phyloP scores from a whole-genome alignment of 2,888 invertebrate species.

The Parnassius orleans region DNA sequence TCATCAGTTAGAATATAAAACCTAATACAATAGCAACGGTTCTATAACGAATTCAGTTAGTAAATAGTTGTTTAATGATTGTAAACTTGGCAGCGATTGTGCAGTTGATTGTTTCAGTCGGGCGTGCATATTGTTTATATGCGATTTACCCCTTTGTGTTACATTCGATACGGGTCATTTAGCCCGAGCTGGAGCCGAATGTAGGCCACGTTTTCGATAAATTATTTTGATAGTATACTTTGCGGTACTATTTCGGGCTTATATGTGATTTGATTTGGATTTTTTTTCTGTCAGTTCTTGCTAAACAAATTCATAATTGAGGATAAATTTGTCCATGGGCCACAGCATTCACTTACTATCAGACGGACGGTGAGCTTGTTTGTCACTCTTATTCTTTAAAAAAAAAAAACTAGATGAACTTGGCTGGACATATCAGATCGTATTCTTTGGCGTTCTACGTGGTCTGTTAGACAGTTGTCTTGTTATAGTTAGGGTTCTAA shows the following conservation, averaged over 20 bases:
- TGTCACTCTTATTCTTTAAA: no score
- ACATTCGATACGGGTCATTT: constrained; percentile 27
- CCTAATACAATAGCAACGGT: neutral
- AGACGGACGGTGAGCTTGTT: no score
- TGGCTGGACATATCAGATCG: no score
- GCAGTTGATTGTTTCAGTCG: constrained; percentile 21
- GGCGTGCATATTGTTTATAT: constrained; percentile 24
- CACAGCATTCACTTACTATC: no score
- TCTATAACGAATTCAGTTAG: constrained; percentile 23
- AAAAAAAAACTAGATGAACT: no score
- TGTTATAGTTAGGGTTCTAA: no score
- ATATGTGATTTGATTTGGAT: neutral
- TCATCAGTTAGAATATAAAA: neutral
- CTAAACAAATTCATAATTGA: no score
- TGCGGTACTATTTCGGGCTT: constrained; percentile 9
- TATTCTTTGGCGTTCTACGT: no score
- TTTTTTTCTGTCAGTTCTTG: neutral
- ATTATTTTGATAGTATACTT: constrained; percentile 22
- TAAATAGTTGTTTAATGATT: constrained; percentile 27
- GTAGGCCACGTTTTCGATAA: constrained; percentile 19
- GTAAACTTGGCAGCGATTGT: constrained; percentile 25
- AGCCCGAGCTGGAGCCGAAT: constrained; percentile 6
- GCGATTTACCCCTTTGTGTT: constrained; percentile 26
- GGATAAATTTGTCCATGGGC: no score
- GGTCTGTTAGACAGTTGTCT: no score